Evolutionary conservation across 2,113 vertebrate genomes (phyloP).

Genomic region (Uria lomvia): DNA sequence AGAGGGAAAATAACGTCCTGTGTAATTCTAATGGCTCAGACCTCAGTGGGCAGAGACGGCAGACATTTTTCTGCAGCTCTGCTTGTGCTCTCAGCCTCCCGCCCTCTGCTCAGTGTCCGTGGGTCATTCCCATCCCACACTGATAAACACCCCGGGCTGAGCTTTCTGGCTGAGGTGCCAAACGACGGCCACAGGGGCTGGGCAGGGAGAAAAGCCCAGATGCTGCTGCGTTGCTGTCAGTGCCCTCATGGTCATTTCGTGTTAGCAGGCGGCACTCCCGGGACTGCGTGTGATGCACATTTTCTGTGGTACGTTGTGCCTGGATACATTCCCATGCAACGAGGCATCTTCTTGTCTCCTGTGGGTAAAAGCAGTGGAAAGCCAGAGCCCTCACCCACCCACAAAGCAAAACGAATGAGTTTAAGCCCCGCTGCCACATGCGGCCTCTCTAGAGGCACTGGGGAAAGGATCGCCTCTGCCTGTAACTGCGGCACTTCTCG

Average conservation of each 20-base stretch:
- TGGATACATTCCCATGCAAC: neutral
- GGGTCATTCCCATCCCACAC: neutral
- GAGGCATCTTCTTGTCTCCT: neutral
- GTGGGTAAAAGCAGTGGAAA: neutral
- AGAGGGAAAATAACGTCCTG: constrained; percentile 9
- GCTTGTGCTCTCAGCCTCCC: neutral
- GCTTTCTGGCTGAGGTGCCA: neutral
- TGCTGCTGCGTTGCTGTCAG: neutral
- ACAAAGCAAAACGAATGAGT: neutral
- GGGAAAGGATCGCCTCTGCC: neutral
- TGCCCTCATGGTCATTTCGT: neutral
- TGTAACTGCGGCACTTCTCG: neutral
- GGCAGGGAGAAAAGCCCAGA: neutral
- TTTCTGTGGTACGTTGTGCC: neutral
- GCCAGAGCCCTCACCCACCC: neutral
- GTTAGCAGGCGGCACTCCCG: neutral
- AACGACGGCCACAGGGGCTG: neutral
- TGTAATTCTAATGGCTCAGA: constrained; percentile 24
- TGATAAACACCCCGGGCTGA: neutral
- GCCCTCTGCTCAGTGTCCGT: neutral
- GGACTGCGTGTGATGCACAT: neutral
- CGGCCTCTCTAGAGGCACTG: neutral
- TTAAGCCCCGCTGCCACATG: neutral
- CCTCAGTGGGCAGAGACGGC: neutral
- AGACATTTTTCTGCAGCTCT: neutral